Conservation (phyloP, 2,113 vertebrate species). For the Salvator merianae region DNA sequence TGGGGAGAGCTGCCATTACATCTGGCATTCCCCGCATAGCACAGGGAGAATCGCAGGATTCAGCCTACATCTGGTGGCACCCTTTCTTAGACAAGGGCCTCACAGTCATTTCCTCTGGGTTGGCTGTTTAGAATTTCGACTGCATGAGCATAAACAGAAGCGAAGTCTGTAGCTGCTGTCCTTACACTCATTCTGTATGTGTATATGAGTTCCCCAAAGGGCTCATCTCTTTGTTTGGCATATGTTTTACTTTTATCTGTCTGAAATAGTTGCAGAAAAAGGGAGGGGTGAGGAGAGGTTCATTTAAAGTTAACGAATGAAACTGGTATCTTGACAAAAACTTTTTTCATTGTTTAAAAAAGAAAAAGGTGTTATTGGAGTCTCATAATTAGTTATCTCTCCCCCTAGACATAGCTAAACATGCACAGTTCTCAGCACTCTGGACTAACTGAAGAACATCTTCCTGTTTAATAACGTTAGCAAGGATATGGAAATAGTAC, state of each 20-base stretch:
- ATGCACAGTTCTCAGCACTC: slow-evolving; percentile 22
- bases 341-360: background rate
- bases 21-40: too few relatives aligned
- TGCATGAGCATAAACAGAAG: background rate
- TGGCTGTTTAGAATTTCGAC: too few relatives aligned
- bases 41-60: too few relatives aligned
- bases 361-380: background rate
- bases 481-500: slow-evolving; percentile 25
- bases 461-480: slow-evolving; percentile 23
- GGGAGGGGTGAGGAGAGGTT: background rate
- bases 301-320: background rate
- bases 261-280: background rate
- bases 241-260: background rate
- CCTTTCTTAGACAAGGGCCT: too few relatives aligned
- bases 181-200: background rate
- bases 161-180: background rate
- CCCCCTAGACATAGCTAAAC: slow-evolving; percentile 29
- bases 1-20: too few relatives aligned
- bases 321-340: slow-evolving; percentile 4
- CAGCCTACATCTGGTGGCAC: too few relatives aligned
- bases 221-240: too few relatives aligned
- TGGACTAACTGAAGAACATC: slow-evolving; percentile 14
- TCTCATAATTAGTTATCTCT: slow-evolving; percentile 16
- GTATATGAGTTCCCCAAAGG: too few relatives aligned
- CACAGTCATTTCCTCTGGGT: too few relatives aligned